Evolutionary conservation across 2,113 vertebrate species (phyloP).

Genomic region (Lepus americanus): DNA sequence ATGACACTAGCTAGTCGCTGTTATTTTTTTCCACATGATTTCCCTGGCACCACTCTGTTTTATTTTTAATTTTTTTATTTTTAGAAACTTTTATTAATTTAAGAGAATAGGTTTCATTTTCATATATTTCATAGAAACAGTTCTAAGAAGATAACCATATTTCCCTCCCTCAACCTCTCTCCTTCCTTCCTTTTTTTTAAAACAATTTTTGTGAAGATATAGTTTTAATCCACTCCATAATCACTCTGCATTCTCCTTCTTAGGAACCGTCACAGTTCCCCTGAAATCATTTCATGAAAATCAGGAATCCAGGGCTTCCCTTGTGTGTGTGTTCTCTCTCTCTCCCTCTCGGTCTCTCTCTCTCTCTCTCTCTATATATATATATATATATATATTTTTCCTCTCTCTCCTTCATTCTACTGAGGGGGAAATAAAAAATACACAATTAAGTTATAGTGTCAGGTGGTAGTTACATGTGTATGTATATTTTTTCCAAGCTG

Average conservation of each 20-base stretch:
- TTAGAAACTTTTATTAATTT: too few relatives aligned
- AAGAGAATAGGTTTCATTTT: too few relatives aligned
- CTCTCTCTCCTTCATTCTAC: neutral
- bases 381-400: neutral
- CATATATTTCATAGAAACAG: too few relatives aligned
- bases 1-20: neutral
- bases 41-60: neutral
- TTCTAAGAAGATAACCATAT: too few relatives aligned
- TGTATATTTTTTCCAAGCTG: constrained; percentile 33
- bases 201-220: too few relatives aligned
- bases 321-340: neutral
- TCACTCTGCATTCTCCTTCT: neutral
- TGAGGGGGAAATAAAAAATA: neutral
- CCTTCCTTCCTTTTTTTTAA: too few relatives aligned
- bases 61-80: neutral
- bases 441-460: neutral
- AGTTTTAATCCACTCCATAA: too few relatives aligned
- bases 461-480: neutral
- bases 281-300: neutral
- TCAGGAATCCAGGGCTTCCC: neutral
- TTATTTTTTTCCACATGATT: neutral
- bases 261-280: neutral
- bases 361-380: neutral
- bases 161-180: too few relatives aligned
- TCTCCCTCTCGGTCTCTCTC: accelerated